Evolutionary conservation across 2,113 vertebrate genomes (phyloP).

Genomic region (Mystacornis crossleyi): DNA sequence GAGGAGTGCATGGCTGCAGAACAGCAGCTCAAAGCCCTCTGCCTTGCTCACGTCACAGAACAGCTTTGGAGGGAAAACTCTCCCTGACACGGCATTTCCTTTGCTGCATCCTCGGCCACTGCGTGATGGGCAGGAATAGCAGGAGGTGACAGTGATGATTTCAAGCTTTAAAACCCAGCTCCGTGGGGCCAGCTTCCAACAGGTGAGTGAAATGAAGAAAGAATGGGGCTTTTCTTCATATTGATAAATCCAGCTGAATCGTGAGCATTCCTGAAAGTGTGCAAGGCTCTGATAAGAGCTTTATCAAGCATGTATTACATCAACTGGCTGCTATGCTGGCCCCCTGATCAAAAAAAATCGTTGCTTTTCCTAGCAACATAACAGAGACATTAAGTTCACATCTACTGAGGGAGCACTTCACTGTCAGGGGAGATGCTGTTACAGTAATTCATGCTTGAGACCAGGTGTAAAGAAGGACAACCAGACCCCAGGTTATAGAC

Average conservation of each 20-base stretch:
- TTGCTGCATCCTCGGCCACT: not conserved
- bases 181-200: not conserved
- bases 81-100: not conserved
- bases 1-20: not conserved
- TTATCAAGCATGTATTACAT: not conserved
- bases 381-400: not conserved
- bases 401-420: not conserved
- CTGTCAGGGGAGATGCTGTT: not conserved
- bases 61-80: not conserved
- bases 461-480: not conserved
- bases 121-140: not conserved
- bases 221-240: not conserved
- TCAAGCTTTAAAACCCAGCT: not conserved
- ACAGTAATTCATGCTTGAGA: not conserved
- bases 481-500: not conserved
- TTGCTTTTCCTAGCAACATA: not conserved
- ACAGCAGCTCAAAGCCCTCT: not conserved
- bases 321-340: not conserved
- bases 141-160: not conserved
- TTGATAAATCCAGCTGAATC: not conserved
- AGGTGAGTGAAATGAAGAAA: not conserved
- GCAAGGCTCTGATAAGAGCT: constrained; percentile 21
- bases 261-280: not conserved
- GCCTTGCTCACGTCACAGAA: not conserved
- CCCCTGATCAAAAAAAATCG: not conserved